Evolutionary conservation across 2,888 invertebrate species (phyloP).

Genomic region (Thymelicus acteon): DNA sequence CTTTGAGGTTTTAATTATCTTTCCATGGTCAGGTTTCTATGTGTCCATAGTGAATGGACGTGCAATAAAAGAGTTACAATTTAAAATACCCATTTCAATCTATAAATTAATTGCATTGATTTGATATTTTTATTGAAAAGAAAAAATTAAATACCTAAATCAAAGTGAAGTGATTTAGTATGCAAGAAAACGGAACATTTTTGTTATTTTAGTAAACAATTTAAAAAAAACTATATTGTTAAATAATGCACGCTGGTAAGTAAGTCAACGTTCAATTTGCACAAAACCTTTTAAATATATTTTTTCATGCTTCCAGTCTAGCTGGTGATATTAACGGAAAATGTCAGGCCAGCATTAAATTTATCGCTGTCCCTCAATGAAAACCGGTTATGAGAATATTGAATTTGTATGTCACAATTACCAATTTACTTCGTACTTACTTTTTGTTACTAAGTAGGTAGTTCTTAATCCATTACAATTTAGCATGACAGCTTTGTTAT

Average conservation of each 20-base stretch:
- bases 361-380: conserved; percentile 14
- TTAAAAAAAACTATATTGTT: too few species aligned
- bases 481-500: not conserved
- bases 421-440: conserved; percentile 8
- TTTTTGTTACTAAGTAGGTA: not conserved
- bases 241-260: too few species aligned
- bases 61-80: not conserved
- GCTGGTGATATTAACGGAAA: conserved; percentile 16
- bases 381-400: conserved; percentile 27
- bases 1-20: conserved; percentile 2
- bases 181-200: too few species aligned
- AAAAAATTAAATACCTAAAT: too few species aligned
- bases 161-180: too few species aligned
- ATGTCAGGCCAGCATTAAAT: conserved; percentile 19
- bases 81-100: too few species aligned
- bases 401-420: conserved; percentile 25
- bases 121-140: too few species aligned
- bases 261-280: too few species aligned
- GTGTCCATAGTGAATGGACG: not conserved
- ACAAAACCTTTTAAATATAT: too few species aligned
- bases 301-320: not conserved
- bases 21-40: not conserved
- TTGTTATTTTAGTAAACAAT: too few species aligned
- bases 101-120: too few species aligned
- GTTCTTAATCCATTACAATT: not conserved